These are phyloP conservation scores for Hylomyscus alleni DNA, from an alignment of 2,797 vertebrate species.

Conservation along the genomic window DNA sequence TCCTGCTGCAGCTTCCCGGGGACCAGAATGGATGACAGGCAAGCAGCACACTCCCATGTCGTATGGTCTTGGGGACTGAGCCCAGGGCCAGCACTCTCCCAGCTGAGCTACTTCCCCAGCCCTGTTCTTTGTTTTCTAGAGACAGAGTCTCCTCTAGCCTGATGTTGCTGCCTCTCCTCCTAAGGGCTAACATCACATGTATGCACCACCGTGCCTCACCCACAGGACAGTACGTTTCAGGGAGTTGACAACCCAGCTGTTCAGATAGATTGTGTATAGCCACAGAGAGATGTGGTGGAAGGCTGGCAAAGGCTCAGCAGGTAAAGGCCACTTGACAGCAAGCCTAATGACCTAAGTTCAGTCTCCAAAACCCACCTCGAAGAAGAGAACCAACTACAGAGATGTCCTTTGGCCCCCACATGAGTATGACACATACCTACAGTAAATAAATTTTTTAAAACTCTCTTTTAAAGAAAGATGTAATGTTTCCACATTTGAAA, in stretches of 20 bases:
- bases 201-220: neutral
- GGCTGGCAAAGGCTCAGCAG: neutral
- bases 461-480: neutral
- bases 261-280: neutral
- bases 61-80: neutral
- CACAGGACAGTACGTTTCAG: neutral
- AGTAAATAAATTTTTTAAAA: neutral
- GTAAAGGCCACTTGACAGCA: neutral
- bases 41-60: neutral
- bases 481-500: conserved; percentile 1
- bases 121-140: neutral
- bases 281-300: neutral
- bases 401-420: neutral
- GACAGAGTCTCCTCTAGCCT: neutral
- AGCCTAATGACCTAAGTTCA: neutral
- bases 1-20: neutral
- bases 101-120: neutral
- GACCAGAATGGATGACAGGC: neutral
- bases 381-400: neutral
- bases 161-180: neutral
- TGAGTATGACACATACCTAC: neutral
- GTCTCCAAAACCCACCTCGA: neutral
- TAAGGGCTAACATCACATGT: neutral
- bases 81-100: neutral
- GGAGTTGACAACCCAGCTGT: neutral